Conservation (phyloP, 1,140 invertebrate species). For the Asobara japonica region DNA sequence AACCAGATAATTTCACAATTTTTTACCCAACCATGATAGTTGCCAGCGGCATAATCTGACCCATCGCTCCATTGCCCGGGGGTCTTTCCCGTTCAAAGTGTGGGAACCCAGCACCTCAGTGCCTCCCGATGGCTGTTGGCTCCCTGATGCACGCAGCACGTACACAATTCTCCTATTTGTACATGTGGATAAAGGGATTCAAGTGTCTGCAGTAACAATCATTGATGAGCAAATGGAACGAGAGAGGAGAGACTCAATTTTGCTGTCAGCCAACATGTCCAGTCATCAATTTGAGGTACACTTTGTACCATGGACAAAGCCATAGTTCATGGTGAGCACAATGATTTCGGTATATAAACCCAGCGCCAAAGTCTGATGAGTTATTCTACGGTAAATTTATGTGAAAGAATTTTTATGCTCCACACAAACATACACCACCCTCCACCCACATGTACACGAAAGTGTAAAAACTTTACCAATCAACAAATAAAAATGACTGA, state of each 20-base stretch:
- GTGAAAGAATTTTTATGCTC: no score
- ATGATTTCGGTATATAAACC: no score
- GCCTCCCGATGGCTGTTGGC: constrained; percentile 52
- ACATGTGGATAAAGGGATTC: background rate
- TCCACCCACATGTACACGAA: no score
- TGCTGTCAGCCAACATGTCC: background rate
- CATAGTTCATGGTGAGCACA: no score
- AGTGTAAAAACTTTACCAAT: no score
- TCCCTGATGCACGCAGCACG: constrained; percentile 5
- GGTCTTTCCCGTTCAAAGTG: constrained; percentile 54
- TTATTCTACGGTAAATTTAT: no score
- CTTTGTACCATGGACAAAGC: no score
- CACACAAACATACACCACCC: no score
- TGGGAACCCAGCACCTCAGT: constrained; percentile 61
- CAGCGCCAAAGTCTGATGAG: no score
- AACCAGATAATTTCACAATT: constrained; percentile 38
- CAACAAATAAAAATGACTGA: no score
- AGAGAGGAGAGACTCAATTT: background rate
- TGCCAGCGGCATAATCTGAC: constrained; percentile 60
- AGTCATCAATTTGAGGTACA: constrained; percentile 1
- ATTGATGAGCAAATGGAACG: background rate
- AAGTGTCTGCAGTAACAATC: background rate
- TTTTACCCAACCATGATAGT: constrained; percentile 55
- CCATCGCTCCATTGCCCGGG: constrained; percentile 57
- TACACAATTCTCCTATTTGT: constrained; percentile 7